These are phyloP conservation scores for Scaeva pyrastri DNA, from an alignment of 2,888 invertebrate species.

Conservation along the genomic window DNA sequence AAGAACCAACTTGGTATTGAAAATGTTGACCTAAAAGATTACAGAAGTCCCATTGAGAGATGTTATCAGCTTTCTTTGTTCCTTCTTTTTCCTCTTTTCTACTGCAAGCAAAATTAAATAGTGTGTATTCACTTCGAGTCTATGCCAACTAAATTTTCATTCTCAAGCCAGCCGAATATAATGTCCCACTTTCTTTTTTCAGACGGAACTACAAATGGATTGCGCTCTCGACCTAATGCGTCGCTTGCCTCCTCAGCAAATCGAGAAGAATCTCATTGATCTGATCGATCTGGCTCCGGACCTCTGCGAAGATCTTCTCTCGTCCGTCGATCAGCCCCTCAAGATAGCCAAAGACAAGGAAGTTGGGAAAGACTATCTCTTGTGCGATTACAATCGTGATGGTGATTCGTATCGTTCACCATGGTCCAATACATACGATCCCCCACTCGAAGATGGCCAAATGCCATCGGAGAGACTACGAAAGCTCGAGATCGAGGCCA, in stretches of 20 bases:
- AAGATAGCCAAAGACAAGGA: slow-evolving; percentile 98
- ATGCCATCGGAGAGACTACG: slow-evolving; percentile 98
- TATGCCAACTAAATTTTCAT: no score
- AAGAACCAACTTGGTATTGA: no score
- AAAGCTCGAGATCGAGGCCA: slow-evolving; percentile 98
- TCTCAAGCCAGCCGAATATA: not conserved
- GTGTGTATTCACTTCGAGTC: no score
- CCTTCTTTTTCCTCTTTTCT: no score
- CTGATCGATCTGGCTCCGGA: slow-evolving; percentile 98
- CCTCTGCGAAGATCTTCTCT: slow-evolving; percentile 97
- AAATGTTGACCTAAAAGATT: no score
- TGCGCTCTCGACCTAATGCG: slow-evolving; percentile 99
- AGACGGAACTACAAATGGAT: slow-evolving; percentile 99
- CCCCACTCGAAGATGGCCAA: slow-evolving; percentile 98
- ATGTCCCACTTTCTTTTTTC: slow-evolving; percentile 78
- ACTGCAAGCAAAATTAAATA: no score
- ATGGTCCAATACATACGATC: slow-evolving; percentile 99
- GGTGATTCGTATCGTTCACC: slow-evolving; percentile 99
- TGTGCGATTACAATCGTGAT: slow-evolving; percentile 99
- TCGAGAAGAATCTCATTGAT: slow-evolving; percentile 99
- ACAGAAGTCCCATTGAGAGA: no score
- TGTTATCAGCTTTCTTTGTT: no score
- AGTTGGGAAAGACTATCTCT: slow-evolving; percentile 97
- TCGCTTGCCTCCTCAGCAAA: slow-evolving; percentile 99
- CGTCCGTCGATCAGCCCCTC: slow-evolving; percentile 98